Percentiles rank a stretch among this genome's conserved stretches.
Conservation (phyloP, 2,888 invertebrate genomes). For the Hoplodrina blanda region DNA sequence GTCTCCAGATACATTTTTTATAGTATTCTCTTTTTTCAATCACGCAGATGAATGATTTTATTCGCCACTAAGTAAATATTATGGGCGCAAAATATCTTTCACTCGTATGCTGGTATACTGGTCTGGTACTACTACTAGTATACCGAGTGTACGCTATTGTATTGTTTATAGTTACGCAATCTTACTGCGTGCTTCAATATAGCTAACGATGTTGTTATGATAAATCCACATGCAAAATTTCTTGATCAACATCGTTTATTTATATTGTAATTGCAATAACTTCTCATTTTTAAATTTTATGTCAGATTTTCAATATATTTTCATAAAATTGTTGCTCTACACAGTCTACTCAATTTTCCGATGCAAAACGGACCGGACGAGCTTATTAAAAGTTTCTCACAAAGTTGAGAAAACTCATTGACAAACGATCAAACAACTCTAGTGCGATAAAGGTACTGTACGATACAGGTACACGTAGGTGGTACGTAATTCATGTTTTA, state of each 20-base stretch:
- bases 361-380: constrained; percentile 35
- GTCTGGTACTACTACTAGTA: constrained; percentile 10
- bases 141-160: neutral
- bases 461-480: constrained; percentile 18
- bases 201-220: neutral
- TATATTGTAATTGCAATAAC: constrained; percentile 4
- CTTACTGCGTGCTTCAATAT: neutral
- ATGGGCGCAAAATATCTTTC: constrained; percentile 7
- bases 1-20: constrained; percentile 31
- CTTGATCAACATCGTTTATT: constrained; percentile 11
- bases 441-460: constrained; percentile 27
- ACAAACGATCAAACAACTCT: constrained; percentile 44
- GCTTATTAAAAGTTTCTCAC: constrained; percentile 56
- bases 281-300: constrained; percentile 21
- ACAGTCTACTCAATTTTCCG: constrained; percentile 21
- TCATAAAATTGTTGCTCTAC: constrained; percentile 1
- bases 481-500: constrained; percentile 25
- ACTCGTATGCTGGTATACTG: too few species aligned
- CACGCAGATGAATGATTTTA: constrained; percentile 32
- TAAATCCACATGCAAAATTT: neutral
- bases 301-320: constrained; percentile 9
- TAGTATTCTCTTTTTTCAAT: constrained; percentile 23
- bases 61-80: constrained; percentile 41
- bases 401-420: constrained; percentile 46
- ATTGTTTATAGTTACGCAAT: constrained; percentile 7